Conservation (phyloP, 2,888 invertebrate genomes). For the Orchesellides sinensis region DNA sequence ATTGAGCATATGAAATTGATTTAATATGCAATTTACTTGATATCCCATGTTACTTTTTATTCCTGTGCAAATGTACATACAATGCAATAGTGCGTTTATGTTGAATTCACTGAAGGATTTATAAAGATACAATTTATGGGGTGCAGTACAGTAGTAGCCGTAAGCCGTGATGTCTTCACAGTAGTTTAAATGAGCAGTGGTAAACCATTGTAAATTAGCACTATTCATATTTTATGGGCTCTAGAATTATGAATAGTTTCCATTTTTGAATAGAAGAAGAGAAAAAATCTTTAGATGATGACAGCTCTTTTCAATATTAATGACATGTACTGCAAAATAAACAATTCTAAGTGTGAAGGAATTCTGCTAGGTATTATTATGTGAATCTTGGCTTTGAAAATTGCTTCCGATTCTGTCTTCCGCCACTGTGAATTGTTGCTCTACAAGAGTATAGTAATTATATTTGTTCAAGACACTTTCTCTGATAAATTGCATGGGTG, state of each 20-base stretch:
- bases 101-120: too few species aligned
- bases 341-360: background rate
- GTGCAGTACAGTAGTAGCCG: too few species aligned
- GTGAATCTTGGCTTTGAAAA: conserved; percentile 16
- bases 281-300: conserved; percentile 30
- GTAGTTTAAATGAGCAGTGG: conserved; percentile 27
- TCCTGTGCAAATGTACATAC: too few species aligned
- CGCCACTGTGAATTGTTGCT: conserved; percentile 31
- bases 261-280: conserved; percentile 4
- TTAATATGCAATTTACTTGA: conserved; percentile 36
- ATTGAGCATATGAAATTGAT: conserved; percentile 56
- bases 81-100: too few species aligned
- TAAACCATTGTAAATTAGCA: conserved; percentile 59
- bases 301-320: conserved; percentile 30
- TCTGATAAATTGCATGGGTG: too few species aligned
- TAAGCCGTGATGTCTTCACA: too few species aligned
- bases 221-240: conserved; percentile 27
- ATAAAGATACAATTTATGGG: too few species aligned
- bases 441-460: conserved; percentile 20
- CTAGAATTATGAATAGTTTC: conserved; percentile 9
- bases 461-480: conserved; percentile 41
- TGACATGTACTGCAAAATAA: background rate
- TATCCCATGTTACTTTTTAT: too few species aligned
- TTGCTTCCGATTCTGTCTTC: conserved; percentile 58
- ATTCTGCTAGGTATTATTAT: too few species aligned